Evolutionary conservation across 2,888 invertebrate genomes (phyloP), one percentile per base, ranked within the genome.

Genomic region (Epinotia brunnichana): DNA sequence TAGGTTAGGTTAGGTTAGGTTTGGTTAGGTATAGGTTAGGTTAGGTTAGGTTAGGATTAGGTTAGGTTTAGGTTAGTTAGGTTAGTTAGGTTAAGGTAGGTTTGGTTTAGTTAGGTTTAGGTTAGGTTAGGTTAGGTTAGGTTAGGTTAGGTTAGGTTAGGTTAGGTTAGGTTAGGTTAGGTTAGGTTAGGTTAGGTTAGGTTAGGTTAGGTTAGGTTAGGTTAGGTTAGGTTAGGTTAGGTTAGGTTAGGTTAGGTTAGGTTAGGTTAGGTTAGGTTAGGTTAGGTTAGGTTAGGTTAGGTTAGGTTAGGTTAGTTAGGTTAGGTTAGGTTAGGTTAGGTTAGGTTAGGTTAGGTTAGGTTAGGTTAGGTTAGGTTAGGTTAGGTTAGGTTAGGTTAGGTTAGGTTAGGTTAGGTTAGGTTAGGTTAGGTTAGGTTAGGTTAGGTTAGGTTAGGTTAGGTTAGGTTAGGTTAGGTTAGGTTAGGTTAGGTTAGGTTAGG

Each of bases 301-400:
- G 67, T 67, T 67, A 67, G 67, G 67, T 67, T 67, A 67, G 67
- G 77, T 76, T 77, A 76, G 77, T 76, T 77, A 76, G 76, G 67
- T 67, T 67, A 67, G 67, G 67, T 67, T 67, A 67, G 67, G 67
- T 67, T 67, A 67, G 67, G 67, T 67, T 67, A 67, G 67, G 67
- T 67, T 67, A 67, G 67, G 67, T 67, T 67, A 67, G 67, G 67
- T 67, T 67, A 67, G 67, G 67, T 67, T 67, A 67, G 67, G 67
- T 67, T 67, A 67, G 67, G 67, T 67, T 67, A 67, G 67, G 67
- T 67, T 67, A 67, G 67, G 67, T 67, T 67, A 67, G 67, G 67
- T 67, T 67, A 67, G 67, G 67, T 67, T 67, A 67, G 67, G 67
- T 67, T 67, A 67, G 67, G 67, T 67, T 67, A 67, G 67, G 56